These are phyloP conservation scores for Acrocephalus scirpaceus DNA, from an alignment of 2,797 vertebrate species.

Conservation along the genomic window DNA sequence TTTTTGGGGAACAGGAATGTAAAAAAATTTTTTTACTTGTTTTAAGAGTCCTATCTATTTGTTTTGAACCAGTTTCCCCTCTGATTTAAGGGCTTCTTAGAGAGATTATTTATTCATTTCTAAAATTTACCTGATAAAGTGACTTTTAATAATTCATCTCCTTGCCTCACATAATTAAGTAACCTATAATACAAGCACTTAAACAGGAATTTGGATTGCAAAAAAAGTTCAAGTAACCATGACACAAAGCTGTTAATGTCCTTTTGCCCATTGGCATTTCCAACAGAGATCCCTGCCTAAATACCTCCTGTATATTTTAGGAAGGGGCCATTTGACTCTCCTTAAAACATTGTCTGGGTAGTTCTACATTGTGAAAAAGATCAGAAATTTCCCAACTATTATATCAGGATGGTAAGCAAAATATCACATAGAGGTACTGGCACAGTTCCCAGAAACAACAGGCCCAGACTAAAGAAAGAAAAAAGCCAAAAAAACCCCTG, in stretches of 20 bases:
- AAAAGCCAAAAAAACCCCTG: no score
- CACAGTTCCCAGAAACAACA: not conserved
- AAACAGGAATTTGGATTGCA: not conserved
- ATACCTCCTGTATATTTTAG: not conserved
- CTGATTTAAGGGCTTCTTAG: not conserved
- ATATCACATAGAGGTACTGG: not conserved
- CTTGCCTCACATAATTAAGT: not conserved
- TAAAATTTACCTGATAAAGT: not conserved
- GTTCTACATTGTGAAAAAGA: not conserved
- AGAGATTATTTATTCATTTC: not conserved
- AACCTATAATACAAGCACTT: not conserved
- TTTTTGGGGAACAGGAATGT: not conserved
- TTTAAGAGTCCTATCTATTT: not conserved
- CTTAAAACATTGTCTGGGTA: not conserved
- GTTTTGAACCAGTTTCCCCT: not conserved
- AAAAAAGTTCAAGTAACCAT: not conserved
- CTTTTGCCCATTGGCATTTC: not conserved
- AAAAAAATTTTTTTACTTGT: not conserved
- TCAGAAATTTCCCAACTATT: not conserved
- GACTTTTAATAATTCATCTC: not conserved
- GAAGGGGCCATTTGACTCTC: not conserved
- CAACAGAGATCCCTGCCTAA: not conserved
- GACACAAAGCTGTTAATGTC: not conserved
- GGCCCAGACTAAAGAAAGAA: not conserved
- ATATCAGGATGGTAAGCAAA: constrained; percentile 8